These are phyloP conservation scores for Atherinomorus stipes DNA, from an alignment of 2,113 vertebrate species.

Conservation along the genomic window DNA sequence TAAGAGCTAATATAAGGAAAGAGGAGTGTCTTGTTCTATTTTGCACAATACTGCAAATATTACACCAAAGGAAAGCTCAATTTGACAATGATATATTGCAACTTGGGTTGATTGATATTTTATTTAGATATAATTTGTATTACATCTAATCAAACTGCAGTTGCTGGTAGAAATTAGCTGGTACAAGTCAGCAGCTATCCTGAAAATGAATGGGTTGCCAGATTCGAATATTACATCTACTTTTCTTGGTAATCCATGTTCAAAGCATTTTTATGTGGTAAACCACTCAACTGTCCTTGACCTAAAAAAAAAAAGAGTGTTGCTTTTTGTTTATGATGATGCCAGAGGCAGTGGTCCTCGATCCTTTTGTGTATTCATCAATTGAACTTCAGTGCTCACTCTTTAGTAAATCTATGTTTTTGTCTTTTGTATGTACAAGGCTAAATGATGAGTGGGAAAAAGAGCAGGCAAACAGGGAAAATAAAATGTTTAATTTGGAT, in stretches of 20 bases:
- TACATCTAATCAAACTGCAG: neutral
- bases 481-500: slow-evolving; percentile 55
- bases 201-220: neutral
- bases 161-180: neutral
- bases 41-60: neutral
- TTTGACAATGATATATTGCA: neutral
- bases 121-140: too few relatives aligned
- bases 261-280: slow-evolving; percentile 15
- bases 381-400: slow-evolving; percentile 32
- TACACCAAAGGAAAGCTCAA: neutral
- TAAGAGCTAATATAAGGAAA: too few relatives aligned
- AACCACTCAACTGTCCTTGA: slow-evolving; percentile 30
- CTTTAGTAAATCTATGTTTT: slow-evolving; percentile 33
- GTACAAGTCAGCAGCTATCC: neutral
- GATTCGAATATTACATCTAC: slow-evolving; percentile 9
- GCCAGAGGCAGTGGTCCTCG: slow-evolving; percentile 2
- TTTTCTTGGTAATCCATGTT: slow-evolving; percentile 8
- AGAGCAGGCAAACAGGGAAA: slow-evolving; percentile 30
- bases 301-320: slow-evolving; percentile 22
- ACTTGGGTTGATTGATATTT: too few relatives aligned
- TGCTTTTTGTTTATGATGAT: slow-evolving; percentile 42
- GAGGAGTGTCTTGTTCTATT: too few relatives aligned
- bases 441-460: slow-evolving; percentile 44
- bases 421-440: slow-evolving; percentile 47
- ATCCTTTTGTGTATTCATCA: slow-evolving; percentile 40